A percentile compares a stretch with the other conserved stretches of the same genome.
Evolutionary conservation across 2,888 invertebrate species (phyloP).

Genomic region (Bruchidius siliquastri): DNA sequence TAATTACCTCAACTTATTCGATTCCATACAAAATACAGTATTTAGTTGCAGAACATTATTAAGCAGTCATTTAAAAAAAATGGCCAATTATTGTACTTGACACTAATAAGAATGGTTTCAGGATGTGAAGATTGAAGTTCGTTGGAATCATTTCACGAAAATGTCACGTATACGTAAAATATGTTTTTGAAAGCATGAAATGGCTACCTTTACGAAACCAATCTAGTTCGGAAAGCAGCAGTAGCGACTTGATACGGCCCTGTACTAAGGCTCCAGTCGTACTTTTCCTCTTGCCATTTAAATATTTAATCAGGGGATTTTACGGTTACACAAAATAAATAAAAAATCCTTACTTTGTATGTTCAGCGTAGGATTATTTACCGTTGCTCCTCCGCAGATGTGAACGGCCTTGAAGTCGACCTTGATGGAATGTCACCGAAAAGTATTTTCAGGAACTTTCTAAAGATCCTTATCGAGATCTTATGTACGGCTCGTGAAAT

Average conservation of each 20-base stretch:
- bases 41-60: no score
- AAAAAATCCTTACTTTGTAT: not conserved
- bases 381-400: not conserved
- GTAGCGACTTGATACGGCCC: not conserved
- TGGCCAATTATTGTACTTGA: no score
- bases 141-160: no score
- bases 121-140: no score
- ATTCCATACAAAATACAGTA: no score
- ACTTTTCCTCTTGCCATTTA: not conserved
- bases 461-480: not conserved
- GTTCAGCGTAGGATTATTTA: not conserved
- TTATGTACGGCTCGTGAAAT: not conserved
- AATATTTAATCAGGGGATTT: not conserved
- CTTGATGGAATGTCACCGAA: conserved; percentile 8
- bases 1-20: no score
- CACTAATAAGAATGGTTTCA: no score
- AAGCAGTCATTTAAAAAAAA: no score
- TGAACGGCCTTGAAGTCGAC: conserved; percentile 20
- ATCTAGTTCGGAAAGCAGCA: no score
- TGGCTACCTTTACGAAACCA: no score
- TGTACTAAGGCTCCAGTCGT: not conserved
- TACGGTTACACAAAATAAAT: not conserved
- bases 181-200: no score
- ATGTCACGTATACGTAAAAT: no score
- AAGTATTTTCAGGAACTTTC: not conserved